Percentiles rank a stretch among this genome's conserved stretches.
phyloP scores from a whole-genome alignment of 2,888 invertebrate genomes.

The Ophion costatus region DNA sequence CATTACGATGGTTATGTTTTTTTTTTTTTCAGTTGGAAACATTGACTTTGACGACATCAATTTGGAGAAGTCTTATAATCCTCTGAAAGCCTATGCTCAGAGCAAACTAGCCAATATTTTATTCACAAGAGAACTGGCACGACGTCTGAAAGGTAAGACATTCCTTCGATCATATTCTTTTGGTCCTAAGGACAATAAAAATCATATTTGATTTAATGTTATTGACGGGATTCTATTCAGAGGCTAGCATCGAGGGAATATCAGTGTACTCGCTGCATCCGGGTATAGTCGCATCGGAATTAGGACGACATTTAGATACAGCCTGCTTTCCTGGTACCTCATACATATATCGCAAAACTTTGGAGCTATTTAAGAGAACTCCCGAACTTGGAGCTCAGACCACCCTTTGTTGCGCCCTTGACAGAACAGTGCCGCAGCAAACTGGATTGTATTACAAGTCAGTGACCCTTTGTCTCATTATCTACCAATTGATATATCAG shows the following conservation, averaged over 20 bases:
- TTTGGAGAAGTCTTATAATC: constrained; percentile 87
- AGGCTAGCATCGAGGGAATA: constrained; percentile 83
- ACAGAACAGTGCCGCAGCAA: constrained; percentile 87
- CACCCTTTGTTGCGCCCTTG: constrained; percentile 89
- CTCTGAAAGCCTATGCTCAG: constrained; percentile 88
- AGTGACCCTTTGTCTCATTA: constrained; percentile 31
- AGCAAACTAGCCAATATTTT: constrained; percentile 93
- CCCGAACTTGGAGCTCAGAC: constrained; percentile 90
- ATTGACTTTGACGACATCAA: constrained; percentile 91
- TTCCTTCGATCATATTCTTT: neutral
- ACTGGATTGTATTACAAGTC: constrained; percentile 87
- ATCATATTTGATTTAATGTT: neutral
- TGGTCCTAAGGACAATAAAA: neutral
- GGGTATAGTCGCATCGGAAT: constrained; percentile 90
- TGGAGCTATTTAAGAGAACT: constrained; percentile 85
- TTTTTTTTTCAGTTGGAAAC: constrained; percentile 82
- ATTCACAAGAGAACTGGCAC: constrained; percentile 89
- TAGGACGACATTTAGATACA: constrained; percentile 88
- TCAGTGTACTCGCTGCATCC: constrained; percentile 90
- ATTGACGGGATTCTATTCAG: constrained; percentile 63
- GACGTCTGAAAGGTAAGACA: constrained; percentile 85
- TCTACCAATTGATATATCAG: too few relatives aligned
- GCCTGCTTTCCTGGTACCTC: constrained; percentile 84
- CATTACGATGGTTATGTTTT: neutral
- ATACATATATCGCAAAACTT: constrained; percentile 80